Percentiles rank a stretch among this genome's conserved stretches.
These are phyloP conservation scores for Lithobates pipiens DNA, from an alignment of 2,797 vertebrate genomes.

Conservation along the genomic window DNA sequence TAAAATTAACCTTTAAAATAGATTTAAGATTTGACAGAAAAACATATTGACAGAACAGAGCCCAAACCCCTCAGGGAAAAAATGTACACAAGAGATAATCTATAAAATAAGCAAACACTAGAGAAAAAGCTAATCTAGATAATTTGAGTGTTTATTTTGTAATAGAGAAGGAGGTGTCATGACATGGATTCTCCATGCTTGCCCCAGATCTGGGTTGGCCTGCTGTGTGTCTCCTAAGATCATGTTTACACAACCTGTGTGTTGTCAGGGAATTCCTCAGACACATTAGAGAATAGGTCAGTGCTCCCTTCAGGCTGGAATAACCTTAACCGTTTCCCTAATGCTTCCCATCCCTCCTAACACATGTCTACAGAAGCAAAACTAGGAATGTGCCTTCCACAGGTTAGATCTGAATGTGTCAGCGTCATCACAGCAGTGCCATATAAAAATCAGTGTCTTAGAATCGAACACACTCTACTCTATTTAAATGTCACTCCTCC, in stretches of 20 bases:
- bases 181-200: too few species aligned
- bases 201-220: too few species aligned
- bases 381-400: not conserved
- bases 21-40: too few species aligned
- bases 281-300: slow-evolving; percentile 12
- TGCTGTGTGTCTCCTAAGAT: not conserved
- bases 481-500: too few species aligned
- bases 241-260: slow-evolving; percentile 4
- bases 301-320: not conserved
- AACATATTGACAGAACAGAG: too few species aligned
- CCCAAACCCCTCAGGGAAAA: too few species aligned
- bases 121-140: too few species aligned
- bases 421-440: not conserved
- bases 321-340: not conserved
- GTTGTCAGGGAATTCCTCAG: not conserved
- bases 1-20: too few species aligned
- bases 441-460: not conserved
- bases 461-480: not conserved
- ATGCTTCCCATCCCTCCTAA: not conserved
- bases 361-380: not conserved
- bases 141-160: too few species aligned
- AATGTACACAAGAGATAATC: too few species aligned
- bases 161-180: too few species aligned
- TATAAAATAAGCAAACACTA: too few species aligned
- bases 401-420: not conserved